A percentile compares a stretch with the other conserved stretches of the same genome.
These are phyloP conservation scores for Polymixis lichenea DNA, from an alignment of 2,888 invertebrate species.

Conservation along the genomic window DNA sequence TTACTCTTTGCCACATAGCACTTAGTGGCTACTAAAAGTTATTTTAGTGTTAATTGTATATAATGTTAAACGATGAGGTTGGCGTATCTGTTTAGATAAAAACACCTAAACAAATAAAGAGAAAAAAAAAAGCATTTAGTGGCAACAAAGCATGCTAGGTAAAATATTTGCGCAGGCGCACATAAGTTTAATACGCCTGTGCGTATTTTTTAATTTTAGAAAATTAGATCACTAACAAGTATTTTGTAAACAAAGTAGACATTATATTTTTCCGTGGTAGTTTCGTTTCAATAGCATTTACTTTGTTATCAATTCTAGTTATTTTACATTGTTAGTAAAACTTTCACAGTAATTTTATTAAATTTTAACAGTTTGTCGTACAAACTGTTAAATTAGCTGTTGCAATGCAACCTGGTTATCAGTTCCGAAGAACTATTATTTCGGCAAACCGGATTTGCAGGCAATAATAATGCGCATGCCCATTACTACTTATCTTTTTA, in stretches of 20 bases:
- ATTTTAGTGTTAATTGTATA: no score
- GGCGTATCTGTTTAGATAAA: no score
- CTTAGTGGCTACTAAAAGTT: no score
- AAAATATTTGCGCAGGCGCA: background rate
- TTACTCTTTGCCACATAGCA: background rate
- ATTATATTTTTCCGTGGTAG: no score
- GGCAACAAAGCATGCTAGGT: background rate
- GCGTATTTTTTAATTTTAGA: no score
- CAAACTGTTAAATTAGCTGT: background rate
- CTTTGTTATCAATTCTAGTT: background rate
- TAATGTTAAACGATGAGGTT: no score
- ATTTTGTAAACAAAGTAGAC: background rate
- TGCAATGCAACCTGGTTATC: conserved; percentile 26
- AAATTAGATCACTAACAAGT: background rate
- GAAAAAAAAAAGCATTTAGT: no score
- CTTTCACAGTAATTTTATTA: background rate
- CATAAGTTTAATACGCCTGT: no score
- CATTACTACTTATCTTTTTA: conserved; percentile 11
- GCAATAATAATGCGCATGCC: conserved; percentile 3
- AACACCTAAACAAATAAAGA: no score
- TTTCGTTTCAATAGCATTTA: background rate
- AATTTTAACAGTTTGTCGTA: background rate
- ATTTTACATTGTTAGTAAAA: no score
- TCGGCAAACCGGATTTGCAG: background rate
- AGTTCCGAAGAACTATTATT: background rate